Evolutionary conservation across 2,113 vertebrate species (phyloP), one percentile per base, ranked within the genome.

Genomic region (Podarcis cretensis): DNA sequence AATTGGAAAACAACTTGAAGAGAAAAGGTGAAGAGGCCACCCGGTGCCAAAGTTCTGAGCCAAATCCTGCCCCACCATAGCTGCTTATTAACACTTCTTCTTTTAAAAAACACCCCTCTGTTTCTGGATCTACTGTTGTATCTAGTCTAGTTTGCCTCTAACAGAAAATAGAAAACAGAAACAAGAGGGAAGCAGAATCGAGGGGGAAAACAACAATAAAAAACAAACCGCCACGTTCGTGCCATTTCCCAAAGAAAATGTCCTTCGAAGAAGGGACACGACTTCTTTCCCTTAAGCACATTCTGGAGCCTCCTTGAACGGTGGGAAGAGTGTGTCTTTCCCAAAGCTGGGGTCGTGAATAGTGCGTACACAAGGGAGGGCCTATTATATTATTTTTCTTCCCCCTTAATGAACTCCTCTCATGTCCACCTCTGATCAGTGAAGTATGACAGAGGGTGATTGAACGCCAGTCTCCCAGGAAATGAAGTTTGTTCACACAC

Each of bases 381-480:
- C 94, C 94, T 94, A 94, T 95, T 95, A 95, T 94, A 95, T 96
- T 95, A 96, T 96, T 96, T 95, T 95, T 94, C 96, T 95, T 96
- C 95, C 94, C 95, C 96, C 94, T 96, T 97, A 97, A 97, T 97
- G 96, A 96, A 97, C 96, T 96, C 92, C 95, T 96, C 95, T 96
- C 95, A 97, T 97, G 96, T 97, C 96, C 96, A 96, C 96, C 96
- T 97, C 96, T 97, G 96, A 97, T 97, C 95, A 96, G 87, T 96
- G 96, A 93, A 96, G 95, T 96, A 95, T 96, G 96, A 97, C 96
- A 95, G 95, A 95, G 95, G 94, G 95, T 96, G 96, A 97, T 96
- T 97, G 95, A 97, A 96, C 95, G 95, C 95, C 95, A 95, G 92
- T 96, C 96, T 96, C 96, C 95, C 95, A 95, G 96, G 96, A 97